Percentiles rank a stretch among this genome's conserved stretches.
Evolutionary conservation across 2,113 vertebrate species (phyloP).

Genomic region (Tragelaphus scriptus): DNA sequence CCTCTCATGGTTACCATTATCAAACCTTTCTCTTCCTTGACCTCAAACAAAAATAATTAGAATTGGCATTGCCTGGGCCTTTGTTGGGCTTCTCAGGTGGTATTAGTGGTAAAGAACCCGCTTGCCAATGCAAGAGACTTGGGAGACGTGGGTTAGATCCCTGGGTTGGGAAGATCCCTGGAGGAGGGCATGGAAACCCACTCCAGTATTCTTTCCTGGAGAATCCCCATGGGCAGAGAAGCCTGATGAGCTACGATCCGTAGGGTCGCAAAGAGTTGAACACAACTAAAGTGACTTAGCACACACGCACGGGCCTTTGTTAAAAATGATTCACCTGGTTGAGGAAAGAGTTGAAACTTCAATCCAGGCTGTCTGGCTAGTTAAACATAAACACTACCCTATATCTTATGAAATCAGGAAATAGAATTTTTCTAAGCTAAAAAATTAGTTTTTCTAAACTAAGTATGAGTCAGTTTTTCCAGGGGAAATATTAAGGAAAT

Average conservation of each 20-base stretch:
- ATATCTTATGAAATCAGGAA: neutral
- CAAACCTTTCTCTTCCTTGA: neutral
- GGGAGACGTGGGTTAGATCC: neutral
- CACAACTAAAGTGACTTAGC: neutral
- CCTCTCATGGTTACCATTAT: neutral
- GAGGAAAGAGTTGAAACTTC: neutral
- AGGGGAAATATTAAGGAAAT: neutral
- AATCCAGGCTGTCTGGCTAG: neutral
- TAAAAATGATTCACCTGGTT: neutral
- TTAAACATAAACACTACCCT: neutral
- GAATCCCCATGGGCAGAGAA: neutral
- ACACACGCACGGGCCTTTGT: neutral
- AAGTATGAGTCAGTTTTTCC: neutral
- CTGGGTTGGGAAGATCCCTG: neutral
- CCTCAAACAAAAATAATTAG: neutral
- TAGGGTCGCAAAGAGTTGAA: neutral
- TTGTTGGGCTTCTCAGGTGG: neutral
- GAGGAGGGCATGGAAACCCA: neutral
- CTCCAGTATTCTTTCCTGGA: neutral
- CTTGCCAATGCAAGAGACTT: neutral
- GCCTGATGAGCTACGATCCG: neutral
- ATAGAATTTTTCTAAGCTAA: neutral
- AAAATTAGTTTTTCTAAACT: neutral
- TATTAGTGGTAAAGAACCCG: neutral
- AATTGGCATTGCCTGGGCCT: neutral